Conservation (phyloP, 2,797 vertebrate genomes). For the Todus mexicanus region DNA sequence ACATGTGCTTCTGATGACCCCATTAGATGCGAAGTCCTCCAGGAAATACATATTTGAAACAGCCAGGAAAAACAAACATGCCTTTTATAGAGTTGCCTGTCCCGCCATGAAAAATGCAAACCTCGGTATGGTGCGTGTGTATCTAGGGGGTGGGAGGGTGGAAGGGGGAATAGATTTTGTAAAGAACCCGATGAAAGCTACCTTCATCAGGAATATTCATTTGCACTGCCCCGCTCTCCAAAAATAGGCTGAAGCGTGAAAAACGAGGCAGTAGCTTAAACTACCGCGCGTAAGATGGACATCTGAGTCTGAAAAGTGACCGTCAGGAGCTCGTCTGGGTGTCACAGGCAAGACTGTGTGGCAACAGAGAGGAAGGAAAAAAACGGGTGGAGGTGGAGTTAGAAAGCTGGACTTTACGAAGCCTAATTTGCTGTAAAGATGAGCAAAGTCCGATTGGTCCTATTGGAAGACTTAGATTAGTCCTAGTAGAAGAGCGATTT, state of each 20-base stretch:
- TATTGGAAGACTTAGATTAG: not conserved
- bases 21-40: conserved; percentile 35
- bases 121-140: not conserved
- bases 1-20: conserved; percentile 58
- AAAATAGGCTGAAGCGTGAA: not conserved
- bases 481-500: not conserved
- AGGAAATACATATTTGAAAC: conserved; percentile 64
- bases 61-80: conserved; percentile 58
- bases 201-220: conserved; percentile 28
- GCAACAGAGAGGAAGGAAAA: not conserved
- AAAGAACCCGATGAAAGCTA: conserved; percentile 32
- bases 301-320: not conserved
- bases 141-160: not conserved
- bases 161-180: conserved; percentile 25
- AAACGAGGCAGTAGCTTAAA: not conserved
- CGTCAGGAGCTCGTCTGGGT: not conserved
- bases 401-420: not conserved
- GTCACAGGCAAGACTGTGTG: not conserved
- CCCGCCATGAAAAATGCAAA: conserved; percentile 58
- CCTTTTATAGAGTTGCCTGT: conserved; percentile 51
- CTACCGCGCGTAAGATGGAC: not conserved
- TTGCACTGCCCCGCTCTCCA: not conserved
- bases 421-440: not conserved
- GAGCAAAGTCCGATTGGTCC: not conserved
- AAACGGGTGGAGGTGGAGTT: accelerated